Percentiles rank a stretch among this genome's conserved stretches.
Evolutionary conservation across 2,797 vertebrate species (phyloP).

Genomic region (Coendou prehensilis): DNA sequence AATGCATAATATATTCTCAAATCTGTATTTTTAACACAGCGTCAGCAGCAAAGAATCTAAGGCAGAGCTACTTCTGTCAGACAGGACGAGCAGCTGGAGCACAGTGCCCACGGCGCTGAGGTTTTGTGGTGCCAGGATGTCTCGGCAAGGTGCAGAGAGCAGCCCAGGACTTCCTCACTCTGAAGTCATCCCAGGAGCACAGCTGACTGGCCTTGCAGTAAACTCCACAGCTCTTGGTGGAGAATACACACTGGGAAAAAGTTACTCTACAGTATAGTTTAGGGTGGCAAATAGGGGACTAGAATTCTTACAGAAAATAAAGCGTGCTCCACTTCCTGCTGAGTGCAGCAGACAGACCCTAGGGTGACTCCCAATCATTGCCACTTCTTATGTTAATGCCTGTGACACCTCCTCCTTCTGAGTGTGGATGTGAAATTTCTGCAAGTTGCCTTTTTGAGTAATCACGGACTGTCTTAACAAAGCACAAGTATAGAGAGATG

Average conservation of each 20-base stretch:
- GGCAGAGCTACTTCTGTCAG: background rate
- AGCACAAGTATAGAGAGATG: background rate
- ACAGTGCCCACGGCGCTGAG: rapidly evolving
- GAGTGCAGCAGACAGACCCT: no score
- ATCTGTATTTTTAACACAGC: background rate
- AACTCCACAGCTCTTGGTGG: background rate
- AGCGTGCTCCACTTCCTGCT: background rate
- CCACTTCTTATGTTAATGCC: background rate
- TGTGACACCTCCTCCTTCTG: background rate
- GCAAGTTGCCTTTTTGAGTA: background rate
- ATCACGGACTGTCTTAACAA: background rate
- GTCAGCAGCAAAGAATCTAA: background rate
- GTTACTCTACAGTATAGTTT: background rate
- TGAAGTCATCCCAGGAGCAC: background rate
- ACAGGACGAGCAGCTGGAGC: background rate
- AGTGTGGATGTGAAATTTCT: background rate
- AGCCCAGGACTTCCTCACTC: background rate
- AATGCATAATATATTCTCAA: background rate
- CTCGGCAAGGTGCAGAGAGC: background rate
- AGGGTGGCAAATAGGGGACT: background rate
- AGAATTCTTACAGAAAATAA: background rate
- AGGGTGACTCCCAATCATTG: background rate
- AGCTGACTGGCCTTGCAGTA: background rate
- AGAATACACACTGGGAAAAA: background rate
- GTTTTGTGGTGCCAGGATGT: rapidly evolving